These are phyloP conservation scores for Etheostoma nigrum DNA, from an alignment of 2,797 vertebrate species.

Conservation along the genomic window DNA sequence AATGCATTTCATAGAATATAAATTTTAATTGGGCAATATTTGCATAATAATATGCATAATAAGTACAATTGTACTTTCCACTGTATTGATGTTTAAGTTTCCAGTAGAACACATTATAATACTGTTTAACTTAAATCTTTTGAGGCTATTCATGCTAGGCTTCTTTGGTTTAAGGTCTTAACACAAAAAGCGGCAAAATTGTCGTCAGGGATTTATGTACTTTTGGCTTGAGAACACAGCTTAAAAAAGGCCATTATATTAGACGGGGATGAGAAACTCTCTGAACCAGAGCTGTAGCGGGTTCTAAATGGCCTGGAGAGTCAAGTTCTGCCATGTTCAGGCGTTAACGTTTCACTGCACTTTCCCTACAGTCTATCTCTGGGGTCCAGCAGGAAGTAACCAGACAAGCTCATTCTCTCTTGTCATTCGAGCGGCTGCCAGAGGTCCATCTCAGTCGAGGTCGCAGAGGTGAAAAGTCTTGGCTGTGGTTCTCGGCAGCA, in stretches of 20 bases:
- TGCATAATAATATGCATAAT: conserved; percentile 61
- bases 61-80: conserved; percentile 25
- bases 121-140: conserved; percentile 47
- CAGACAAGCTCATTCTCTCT: conserved; percentile 93
- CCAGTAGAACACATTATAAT: conserved; percentile 38
- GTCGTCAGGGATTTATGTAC: conserved; percentile 68
- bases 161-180: conserved; percentile 46
- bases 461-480: conserved; percentile 89
- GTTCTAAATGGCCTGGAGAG: conserved; percentile 75
- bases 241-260: conserved; percentile 77
- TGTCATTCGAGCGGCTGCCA: conserved; percentile 95
- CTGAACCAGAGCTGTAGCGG: conserved; percentile 70
- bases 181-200: conserved; percentile 66
- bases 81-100: conserved; percentile 38
- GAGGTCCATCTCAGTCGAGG: conserved; percentile 91
- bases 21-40: conserved; percentile 73
- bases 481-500: conserved; percentile 97
- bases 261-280: conserved; percentile 60
- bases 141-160: conserved; percentile 54
- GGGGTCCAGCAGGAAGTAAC: conserved; percentile 97
- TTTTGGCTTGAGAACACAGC: conserved; percentile 68
- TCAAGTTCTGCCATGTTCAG: conserved; percentile 77
- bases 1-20: conserved; percentile 53
- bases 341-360: conserved; percentile 82
- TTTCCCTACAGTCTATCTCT: conserved; percentile 91